A percentile compares a stretch with the other conserved stretches of the same genome.
phyloP scores from a whole-genome alignment of 2,888 invertebrate genomes.

The Strigamia maritima region DNA sequence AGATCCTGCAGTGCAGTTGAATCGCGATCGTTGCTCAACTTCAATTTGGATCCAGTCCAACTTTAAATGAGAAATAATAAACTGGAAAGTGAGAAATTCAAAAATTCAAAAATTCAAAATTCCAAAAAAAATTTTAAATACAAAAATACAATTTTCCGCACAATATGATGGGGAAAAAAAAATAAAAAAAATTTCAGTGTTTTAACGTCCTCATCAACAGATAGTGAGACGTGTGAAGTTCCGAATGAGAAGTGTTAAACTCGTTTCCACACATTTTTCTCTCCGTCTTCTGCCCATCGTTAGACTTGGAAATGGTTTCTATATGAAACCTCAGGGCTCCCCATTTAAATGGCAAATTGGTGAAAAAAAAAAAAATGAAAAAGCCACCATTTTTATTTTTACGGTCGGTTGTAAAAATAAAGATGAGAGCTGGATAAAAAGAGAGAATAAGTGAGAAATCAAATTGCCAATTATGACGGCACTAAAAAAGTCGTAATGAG shows the following conservation, averaged over 20 bases:
- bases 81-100: neutral
- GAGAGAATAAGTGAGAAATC: neutral
- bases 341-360: neutral
- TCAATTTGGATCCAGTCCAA: neutral
- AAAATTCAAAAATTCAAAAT: neutral
- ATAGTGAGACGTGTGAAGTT: neutral
- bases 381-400: conserved; percentile 4
- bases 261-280: neutral
- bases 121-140: neutral
- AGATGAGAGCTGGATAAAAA: neutral
- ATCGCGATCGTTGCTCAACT: neutral
- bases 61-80: neutral
- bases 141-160: too few relatives aligned
- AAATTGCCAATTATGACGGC: neutral
- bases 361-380: neutral
- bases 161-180: too few relatives aligned
- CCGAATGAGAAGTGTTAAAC: neutral
- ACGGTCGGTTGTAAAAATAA: neutral
- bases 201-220: neutral
- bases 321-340: neutral
- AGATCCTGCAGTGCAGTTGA: neutral
- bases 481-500: too few relatives aligned
- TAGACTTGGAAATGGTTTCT: neutral
- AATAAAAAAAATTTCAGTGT: neutral
- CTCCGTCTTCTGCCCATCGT: neutral